phyloP scores from a whole-genome alignment of 2,113 vertebrate species.

The Oryzias celebensis region DNA sequence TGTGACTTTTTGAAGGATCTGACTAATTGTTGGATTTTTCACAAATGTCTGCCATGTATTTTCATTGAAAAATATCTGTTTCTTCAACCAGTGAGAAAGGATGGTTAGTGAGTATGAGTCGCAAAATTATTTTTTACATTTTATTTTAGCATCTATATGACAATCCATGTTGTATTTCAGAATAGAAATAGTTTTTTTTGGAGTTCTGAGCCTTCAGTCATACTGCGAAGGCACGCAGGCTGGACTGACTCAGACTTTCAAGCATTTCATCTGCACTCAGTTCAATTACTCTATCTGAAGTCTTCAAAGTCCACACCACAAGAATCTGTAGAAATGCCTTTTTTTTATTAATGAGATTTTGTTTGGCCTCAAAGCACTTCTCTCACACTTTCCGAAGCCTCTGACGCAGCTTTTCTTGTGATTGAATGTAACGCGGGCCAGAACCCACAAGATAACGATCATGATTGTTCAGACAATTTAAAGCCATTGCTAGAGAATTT shows the following conservation, averaged over 20 bases:
- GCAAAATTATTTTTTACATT: no score
- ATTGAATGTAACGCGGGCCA: slow-evolving; percentile 47
- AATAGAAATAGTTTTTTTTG: no score
- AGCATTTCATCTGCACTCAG: slow-evolving; percentile 34
- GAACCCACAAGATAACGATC: slow-evolving; percentile 56
- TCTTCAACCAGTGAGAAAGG: slow-evolving; percentile 21
- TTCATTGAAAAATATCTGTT: slow-evolving; percentile 42
- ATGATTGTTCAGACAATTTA: slow-evolving; percentile 59
- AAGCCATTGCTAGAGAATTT: slow-evolving; percentile 63
- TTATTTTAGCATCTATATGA: no score
- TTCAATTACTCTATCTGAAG: slow-evolving; percentile 58
- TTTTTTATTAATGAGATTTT: slow-evolving; percentile 43
- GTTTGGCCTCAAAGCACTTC: slow-evolving; percentile 41
- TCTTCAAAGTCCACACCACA: slow-evolving; percentile 43
- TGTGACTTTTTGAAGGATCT: slow-evolving; percentile 48
- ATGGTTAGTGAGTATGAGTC: neutral
- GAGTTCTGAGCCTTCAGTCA: slow-evolving; percentile 31
- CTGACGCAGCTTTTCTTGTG: slow-evolving; percentile 49
- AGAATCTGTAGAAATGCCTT: slow-evolving; percentile 34
- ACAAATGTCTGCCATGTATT: slow-evolving; percentile 35
- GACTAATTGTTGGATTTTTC: slow-evolving; percentile 40
- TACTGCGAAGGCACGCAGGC: slow-evolving; percentile 55
- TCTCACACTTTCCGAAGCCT: slow-evolving; percentile 38
- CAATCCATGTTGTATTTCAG: no score
- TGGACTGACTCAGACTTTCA: slow-evolving; percentile 31